Base-by-base conservation (phyloP, 2,888 invertebrate genomes). In the Axea sp. region DNA sequence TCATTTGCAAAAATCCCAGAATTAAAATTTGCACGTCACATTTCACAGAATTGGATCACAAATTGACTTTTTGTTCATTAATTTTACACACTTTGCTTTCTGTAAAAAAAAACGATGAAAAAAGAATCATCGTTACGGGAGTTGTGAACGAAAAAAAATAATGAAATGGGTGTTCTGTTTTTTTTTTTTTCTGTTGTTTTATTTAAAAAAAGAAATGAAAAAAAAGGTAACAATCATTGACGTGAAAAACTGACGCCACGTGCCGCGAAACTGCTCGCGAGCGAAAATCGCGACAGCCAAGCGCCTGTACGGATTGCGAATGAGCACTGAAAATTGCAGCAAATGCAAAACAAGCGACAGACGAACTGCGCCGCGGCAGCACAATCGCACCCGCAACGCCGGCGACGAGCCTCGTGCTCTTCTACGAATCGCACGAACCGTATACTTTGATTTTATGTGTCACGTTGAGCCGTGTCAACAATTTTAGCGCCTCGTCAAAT, bases 321-420 rank as follows among this genome's bases (percentile, higher is more conserved):
- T 47, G 55, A 57, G 51, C 39, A 68, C 68, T 68, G 68, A 45
- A 67, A 68, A 59, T 59, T 68, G 57, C 51, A 59, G 57, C 59
- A 9, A 68, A 59, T 59, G 68, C 59, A 68, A 59, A 68, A 51
- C 55, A 17, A 37, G 12, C 53, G 51, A 14, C 28, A 49, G 62
- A 5, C 49, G 31, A 15, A 57, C 39, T 24, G 57, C 57, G 59
- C 33, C 51, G 68, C 31, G 68, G 60, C 68, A 60, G 68, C 60
- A 59, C 68, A 17, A 22, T 51, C 67, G 65, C 64, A 12, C 47
- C 28, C 47, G 8, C 31, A 37, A 65, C 55, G 28, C 37, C 45
- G 45, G 28, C 43, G 14, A 19, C 30, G 37, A 11, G 5, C 11
- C 57, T 31, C 7, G 19, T 22, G 35, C 60, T 12, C 37, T 64